Conservation (phyloP, 2,797 vertebrate genomes). For the Lacerta agilis region DNA sequence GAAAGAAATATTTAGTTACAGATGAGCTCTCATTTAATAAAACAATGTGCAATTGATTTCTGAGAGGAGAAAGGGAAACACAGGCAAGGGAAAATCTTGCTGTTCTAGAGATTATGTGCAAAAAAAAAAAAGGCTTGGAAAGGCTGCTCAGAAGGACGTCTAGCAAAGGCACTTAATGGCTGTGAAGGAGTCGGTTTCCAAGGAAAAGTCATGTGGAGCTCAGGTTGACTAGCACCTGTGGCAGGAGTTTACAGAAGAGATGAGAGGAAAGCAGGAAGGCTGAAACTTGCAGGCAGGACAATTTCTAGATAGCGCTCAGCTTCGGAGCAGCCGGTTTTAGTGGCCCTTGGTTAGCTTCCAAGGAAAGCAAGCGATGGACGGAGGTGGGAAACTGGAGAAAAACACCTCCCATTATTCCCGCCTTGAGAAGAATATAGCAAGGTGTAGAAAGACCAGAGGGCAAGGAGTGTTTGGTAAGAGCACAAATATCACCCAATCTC, state of each 20-base stretch:
- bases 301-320: constrained; percentile 13
- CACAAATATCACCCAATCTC: not conserved
- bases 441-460: not conserved
- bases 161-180: not conserved
- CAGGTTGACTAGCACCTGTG: not conserved
- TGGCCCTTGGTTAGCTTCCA: not conserved
- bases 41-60: no score
- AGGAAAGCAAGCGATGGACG: not conserved
- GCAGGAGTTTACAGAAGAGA: not conserved
- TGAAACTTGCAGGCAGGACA: not conserved
- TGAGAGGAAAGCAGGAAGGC: not conserved
- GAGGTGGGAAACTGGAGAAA: not conserved
- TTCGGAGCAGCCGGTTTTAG: not conserved
- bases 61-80: no score
- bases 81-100: no score
- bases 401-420: not conserved
- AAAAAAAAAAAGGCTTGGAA: not conserved
- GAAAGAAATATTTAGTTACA: no score
- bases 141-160: not conserved
- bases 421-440: not conserved
- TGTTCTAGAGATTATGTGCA: not conserved
- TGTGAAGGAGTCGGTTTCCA: not conserved
- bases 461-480: not conserved
- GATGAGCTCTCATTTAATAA: no score
- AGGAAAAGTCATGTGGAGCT: not conserved